Percentiles rank a stretch among this genome's conserved stretches.
phyloP scores from a whole-genome alignment of 2,888 invertebrate genomes.

The Epicampocera succincta region DNA sequence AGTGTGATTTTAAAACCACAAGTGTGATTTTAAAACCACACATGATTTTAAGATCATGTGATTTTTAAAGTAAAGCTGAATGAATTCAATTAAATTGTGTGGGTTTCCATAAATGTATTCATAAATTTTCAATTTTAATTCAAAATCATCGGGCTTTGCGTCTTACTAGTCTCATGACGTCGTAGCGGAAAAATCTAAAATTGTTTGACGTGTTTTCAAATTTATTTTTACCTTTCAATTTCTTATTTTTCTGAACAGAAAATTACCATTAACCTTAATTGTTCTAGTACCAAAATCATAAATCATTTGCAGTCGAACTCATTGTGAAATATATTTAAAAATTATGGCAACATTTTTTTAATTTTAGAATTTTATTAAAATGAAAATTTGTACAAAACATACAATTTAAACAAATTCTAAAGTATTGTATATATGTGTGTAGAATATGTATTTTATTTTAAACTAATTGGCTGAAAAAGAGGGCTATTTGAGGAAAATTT shows the following conservation, averaged over 20 bases:
- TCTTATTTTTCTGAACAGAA: not conserved
- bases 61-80: too few species aligned
- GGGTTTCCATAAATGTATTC: too few species aligned
- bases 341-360: too few species aligned
- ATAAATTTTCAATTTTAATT: too few species aligned
- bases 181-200: not conserved
- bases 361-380: conserved; percentile 19
- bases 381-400: not conserved
- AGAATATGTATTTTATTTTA: not conserved
- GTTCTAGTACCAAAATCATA: conserved; percentile 14
- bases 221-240: not conserved
- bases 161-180: not conserved
- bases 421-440: too few species aligned
- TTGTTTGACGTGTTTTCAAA: conserved; percentile 2
- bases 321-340: not conserved
- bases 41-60: too few species aligned
- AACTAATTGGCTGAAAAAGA: not conserved
- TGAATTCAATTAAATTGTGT: too few species aligned
- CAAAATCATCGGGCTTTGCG: not conserved
- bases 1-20: too few species aligned
- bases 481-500: conserved; percentile 7
- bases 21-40: too few species aligned
- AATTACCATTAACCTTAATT: conserved; percentile 18
- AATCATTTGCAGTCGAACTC: conserved; percentile 13
- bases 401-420: conserved; percentile 7